phyloP scores from a whole-genome alignment of 2,797 vertebrate species.

The Choloepus didactylus region DNA sequence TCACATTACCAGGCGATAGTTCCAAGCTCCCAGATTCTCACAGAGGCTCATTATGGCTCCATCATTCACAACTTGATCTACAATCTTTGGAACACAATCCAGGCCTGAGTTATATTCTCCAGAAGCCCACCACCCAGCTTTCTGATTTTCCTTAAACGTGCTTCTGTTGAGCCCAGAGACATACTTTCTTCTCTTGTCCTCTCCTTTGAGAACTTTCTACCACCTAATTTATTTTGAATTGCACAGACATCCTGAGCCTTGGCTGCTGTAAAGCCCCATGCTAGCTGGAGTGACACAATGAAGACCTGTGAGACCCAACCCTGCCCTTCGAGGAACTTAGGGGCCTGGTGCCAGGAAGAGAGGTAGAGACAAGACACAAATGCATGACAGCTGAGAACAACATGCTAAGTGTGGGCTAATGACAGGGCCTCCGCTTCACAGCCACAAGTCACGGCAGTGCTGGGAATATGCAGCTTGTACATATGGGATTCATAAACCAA shows the following conservation, averaged over 20 bases:
- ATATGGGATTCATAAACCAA: neutral
- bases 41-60: neutral
- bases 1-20: neutral
- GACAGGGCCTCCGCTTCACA: neutral
- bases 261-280: neutral
- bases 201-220: neutral
- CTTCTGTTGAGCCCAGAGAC: neutral
- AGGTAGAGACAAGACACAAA: neutral
- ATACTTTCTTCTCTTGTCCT: neutral
- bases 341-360: neutral
- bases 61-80: too few species aligned
- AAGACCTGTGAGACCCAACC: neutral
- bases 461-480: neutral
- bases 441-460: slow-evolving; percentile 15
- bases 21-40: neutral
- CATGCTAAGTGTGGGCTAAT: neutral
- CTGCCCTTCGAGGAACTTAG: neutral
- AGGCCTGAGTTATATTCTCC: neutral
- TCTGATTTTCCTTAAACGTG: neutral
- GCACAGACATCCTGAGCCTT: neutral
- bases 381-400: neutral
- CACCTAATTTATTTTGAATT: neutral
- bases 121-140: too few species aligned
- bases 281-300: neutral
- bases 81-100: neutral